phyloP scores from a whole-genome alignment of 2,888 invertebrate species.

The Rotaria sp. region DNA sequence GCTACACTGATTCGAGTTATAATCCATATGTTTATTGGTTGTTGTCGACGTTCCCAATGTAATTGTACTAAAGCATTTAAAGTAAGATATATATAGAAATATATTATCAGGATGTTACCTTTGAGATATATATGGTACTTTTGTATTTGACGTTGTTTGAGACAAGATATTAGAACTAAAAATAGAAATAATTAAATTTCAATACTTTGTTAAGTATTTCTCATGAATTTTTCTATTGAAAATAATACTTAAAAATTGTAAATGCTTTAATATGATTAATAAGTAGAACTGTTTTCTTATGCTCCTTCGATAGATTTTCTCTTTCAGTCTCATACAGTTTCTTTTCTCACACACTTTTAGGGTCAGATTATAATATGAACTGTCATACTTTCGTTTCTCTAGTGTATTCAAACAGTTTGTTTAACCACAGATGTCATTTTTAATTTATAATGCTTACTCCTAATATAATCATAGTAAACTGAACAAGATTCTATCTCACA shows the following conservation, averaged over 20 bases:
- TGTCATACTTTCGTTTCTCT: no score
- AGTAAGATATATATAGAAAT: not conserved
- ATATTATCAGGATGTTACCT: not conserved
- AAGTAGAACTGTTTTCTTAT: no score
- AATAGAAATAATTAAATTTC: not conserved
- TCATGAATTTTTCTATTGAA: not conserved
- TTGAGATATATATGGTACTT: not conserved
- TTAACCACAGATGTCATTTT: no score
- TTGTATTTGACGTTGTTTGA: not conserved
- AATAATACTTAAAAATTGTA: not conserved
- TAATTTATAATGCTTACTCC: no score
- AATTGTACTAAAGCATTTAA: not conserved
- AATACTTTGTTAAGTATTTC: not conserved
- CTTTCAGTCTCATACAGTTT: no score
- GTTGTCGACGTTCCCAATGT: not conserved
- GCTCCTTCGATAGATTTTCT: no score
- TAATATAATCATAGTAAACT: no score
- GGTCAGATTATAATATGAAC: no score
- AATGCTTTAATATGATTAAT: no score
- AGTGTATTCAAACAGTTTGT: no score
- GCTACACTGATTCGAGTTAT: not conserved
- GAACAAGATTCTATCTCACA: no score
- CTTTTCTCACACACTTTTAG: no score
- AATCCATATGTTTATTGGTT: not conserved
- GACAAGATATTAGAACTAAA: not conserved